These are phyloP conservation scores for Lamellibrachia columna DNA, from an alignment of 2,888 invertebrate genomes.

Conservation along the genomic window DNA sequence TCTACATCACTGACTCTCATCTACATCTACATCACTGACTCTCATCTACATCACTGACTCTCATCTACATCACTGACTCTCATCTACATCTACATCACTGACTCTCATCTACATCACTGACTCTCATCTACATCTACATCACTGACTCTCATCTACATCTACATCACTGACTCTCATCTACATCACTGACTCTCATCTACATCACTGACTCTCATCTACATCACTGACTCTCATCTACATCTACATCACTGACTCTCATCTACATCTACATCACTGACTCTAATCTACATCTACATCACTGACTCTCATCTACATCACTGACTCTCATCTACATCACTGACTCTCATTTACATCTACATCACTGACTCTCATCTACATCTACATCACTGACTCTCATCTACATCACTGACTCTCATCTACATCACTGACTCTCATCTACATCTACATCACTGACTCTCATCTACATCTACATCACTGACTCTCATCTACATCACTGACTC, in stretches of 20 bases:
- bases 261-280: neutral
- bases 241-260: no score
- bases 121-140: neutral
- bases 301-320: neutral
- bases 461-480: neutral
- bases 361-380: neutral
- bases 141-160: neutral
- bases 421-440: no score
- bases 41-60: neutral
- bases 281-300: no score
- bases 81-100: neutral
- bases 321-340: no score
- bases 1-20: no score
- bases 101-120: neutral
- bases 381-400: neutral
- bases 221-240: no score
- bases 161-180: neutral
- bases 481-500: neutral
- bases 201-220: no score
- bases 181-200: neutral
- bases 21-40: neutral
- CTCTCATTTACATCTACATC: no score
- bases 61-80: neutral
- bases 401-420: no score
- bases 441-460: no score